Evolutionary conservation across 2,797 vertebrate species (phyloP).

Genomic region (Pseudomugil gertrudae): DNA sequence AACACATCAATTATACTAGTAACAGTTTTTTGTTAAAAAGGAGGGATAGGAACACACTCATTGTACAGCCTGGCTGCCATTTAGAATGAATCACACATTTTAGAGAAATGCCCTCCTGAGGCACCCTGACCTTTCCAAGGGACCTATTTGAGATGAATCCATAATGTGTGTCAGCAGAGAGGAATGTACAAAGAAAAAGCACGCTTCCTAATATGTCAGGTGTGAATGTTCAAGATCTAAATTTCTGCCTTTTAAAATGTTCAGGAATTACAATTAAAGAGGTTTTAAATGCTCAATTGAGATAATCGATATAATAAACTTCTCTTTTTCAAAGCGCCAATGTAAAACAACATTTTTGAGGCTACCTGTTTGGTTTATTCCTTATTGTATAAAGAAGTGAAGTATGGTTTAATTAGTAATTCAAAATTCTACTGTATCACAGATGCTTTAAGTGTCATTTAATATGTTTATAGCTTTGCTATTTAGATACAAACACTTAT

Average conservation of each 20-base stretch:
- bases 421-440: too few species aligned
- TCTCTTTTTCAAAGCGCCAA: not conserved
- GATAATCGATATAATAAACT: not conserved
- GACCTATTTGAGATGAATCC: constrained; percentile 24
- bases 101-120: constrained; percentile 20
- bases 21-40: constrained; percentile 4
- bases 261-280: not conserved
- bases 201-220: not conserved
- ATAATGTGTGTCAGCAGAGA: constrained; percentile 9
- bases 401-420: too few species aligned
- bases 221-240: not conserved
- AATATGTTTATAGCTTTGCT: not conserved
- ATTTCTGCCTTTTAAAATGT: too few species aligned
- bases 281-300: not conserved
- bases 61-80: not conserved
- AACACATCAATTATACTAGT: not conserved
- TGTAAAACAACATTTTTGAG: not conserved
- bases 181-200: not conserved
- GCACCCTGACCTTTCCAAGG: constrained; percentile 44
- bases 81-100: constrained; percentile 30
- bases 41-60: not conserved
- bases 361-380: too few species aligned
- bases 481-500: not conserved
- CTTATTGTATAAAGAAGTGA: too few species aligned
- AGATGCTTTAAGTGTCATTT: not conserved